phyloP scores from a whole-genome alignment of 2,888 invertebrate genomes.

The Limenitis camilla region DNA sequence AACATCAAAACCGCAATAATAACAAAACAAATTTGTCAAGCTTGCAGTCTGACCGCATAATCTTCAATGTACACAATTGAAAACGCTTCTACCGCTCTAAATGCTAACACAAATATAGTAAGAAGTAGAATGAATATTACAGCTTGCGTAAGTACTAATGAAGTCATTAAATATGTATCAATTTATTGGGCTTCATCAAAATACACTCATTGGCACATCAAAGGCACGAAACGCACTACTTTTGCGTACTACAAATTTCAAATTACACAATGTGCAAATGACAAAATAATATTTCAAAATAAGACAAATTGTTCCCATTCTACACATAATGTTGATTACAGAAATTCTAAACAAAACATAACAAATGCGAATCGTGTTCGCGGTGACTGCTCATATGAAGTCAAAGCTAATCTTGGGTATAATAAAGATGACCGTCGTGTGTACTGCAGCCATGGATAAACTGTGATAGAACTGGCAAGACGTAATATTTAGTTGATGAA shows the following conservation, averaged over 20 bases:
- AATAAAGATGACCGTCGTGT: constrained; percentile 1
- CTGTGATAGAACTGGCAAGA: neutral
- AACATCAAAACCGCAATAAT: constrained; percentile 13
- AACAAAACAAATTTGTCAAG: constrained; percentile 13
- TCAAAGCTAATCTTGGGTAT: neutral
- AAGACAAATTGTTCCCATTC: constrained; percentile 16
- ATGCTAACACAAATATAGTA: neutral
- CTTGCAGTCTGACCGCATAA: constrained; percentile 11
- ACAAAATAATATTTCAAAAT: constrained; percentile 18
- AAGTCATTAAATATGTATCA: constrained; percentile 6
- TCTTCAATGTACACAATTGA: constrained; percentile 12
- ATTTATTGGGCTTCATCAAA: constrained; percentile 13
- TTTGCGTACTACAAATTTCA: constrained; percentile 14
- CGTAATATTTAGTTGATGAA: no score
- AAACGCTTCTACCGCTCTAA: constrained; percentile 5
- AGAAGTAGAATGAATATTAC: neutral
- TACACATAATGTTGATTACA: constrained; percentile 2
- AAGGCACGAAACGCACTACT: constrained; percentile 7
- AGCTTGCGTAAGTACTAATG: constrained; percentile 1
- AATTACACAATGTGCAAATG: constrained; percentile 13
- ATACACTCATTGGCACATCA: constrained; percentile 7
- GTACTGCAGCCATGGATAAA: constrained; percentile 1
- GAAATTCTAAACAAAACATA: constrained; percentile 8
- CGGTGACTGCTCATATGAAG: neutral
- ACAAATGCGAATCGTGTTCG: constrained; percentile 3